Evolutionary conservation across 2,888 invertebrate species (phyloP), one percentile per base, ranked within the genome.

Genomic region (Heterodera filipjevi): DNA sequence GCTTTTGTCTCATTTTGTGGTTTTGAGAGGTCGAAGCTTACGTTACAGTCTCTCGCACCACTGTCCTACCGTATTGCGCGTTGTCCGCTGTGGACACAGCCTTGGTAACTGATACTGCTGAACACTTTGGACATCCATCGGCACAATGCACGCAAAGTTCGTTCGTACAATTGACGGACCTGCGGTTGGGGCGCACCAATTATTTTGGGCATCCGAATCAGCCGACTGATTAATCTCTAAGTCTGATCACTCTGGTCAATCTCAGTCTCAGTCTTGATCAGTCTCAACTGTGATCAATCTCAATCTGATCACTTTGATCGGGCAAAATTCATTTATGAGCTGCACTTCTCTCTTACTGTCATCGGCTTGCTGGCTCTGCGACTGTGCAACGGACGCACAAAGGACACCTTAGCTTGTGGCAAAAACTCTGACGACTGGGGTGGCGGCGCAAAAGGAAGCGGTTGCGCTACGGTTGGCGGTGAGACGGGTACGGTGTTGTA

Each of bases 111-210:
- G 71, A 88, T 84, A 66, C 84, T 81, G 32, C 84, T 84, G 83
- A 88, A 86, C n/a, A 88, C 85, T 66, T 84, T 84, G n/a, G 88
- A 85, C 71, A 89, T 78, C 88, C 88, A 88, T 6, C 83, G 83
- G 80, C 88, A 88, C 12, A 88, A 79, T 5, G 88, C 85, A 64
- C 82, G 82, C 53, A 88, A 79, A 12, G 87, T 88, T 66, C 86
- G 83, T 68, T 89, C 87, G 80, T 88, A 88, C 59, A 88, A 79
- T 64, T 87, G 83, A 32, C 79, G 70, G n/a, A 82, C 81, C 30
- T 81, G 27, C 1, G 22, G n/a, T 2, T 30, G n/a, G 8, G 32
- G 35, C 44, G 44, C 44, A 12, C 44, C 44, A 44, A 66, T n/a
- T 66, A 66, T 27, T 66, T 10, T 6, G 27, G 66, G 66, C n/a